Evolutionary conservation across 2,113 vertebrate species (phyloP).

Genomic region (Charina bottae): DNA sequence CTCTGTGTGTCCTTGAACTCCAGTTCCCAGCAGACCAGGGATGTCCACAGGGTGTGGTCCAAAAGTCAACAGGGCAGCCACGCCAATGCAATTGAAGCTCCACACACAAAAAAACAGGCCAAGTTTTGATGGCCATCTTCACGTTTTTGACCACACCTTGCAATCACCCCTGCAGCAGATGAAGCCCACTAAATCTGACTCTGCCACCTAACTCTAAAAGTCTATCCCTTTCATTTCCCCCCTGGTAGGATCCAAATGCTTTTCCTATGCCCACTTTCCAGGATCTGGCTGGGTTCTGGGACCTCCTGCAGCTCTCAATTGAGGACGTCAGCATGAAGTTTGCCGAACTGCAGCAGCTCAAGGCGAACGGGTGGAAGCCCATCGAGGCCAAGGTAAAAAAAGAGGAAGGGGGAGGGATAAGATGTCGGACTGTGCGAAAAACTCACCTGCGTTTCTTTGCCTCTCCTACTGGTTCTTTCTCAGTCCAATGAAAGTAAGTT

Average conservation of each 20-base stretch:
- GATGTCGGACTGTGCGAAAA: background rate
- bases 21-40: background rate
- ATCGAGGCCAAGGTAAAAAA: constrained; percentile 90
- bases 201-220: background rate
- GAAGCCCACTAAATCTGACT: background rate
- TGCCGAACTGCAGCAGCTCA: constrained; percentile 92
- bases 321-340: constrained; percentile 97
- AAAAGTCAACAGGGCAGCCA: background rate
- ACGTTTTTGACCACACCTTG: background rate
- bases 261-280: constrained; percentile 96
- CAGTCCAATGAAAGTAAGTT: background rate
- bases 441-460: background rate
- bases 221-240: background rate
- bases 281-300: constrained; percentile 97
- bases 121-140: background rate
- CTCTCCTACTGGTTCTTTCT: background rate
- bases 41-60: background rate
- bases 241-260: constrained; percentile 86
- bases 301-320: constrained; percentile 96
- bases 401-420: background rate
- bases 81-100: background rate
- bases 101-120: background rate
- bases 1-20: background rate
- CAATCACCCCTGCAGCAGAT: background rate
- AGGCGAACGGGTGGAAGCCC: constrained; percentile 95